A percentile compares a stretch with the other conserved stretches of the same genome.
These are phyloP conservation scores for Alectura lathami DNA, from an alignment of 2,113 vertebrate species.

Conservation along the genomic window DNA sequence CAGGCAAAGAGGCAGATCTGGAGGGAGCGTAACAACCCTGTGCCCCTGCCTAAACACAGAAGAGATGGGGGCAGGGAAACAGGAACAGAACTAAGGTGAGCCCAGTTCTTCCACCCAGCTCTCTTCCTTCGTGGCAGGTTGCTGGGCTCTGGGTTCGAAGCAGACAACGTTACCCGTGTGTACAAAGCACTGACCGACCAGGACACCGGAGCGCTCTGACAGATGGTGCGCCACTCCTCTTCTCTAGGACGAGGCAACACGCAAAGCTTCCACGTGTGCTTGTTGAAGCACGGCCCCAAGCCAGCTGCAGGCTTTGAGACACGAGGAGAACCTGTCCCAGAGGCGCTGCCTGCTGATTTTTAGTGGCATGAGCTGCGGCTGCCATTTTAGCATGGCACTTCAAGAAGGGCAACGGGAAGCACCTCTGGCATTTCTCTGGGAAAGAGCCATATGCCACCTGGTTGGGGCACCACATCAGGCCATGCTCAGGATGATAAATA, in stretches of 20 bases:
- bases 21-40: neutral
- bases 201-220: neutral
- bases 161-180: neutral
- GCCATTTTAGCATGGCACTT: neutral
- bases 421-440: neutral
- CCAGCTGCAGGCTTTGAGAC: constrained; percentile 1
- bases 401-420: neutral
- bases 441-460: neutral
- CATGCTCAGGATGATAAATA: neutral
- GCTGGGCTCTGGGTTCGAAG: neutral
- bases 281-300: neutral
- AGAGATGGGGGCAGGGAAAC: neutral
- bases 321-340: neutral
- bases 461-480: neutral
- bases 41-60: neutral
- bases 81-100: neutral
- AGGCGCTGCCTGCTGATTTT: neutral
- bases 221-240: neutral
- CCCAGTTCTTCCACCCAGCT: neutral
- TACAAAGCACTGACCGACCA: neutral
- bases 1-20: neutral
- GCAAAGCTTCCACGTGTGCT: neutral
- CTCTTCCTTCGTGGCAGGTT: neutral
- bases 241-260: neutral
- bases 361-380: neutral